Base-by-base conservation (phyloP, 2,797 vertebrate species). In the Clarias fuscus region DNA sequence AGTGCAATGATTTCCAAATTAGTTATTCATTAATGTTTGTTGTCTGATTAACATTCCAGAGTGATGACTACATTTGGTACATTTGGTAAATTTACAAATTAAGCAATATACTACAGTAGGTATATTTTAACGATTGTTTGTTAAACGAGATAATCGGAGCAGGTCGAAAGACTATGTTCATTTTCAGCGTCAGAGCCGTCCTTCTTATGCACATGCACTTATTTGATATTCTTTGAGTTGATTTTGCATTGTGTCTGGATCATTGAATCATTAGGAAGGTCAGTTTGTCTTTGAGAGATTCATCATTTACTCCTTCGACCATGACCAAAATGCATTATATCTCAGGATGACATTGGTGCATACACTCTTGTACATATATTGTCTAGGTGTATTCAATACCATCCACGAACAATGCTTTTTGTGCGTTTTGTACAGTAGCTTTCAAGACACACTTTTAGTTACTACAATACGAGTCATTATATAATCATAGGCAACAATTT, bases 1-100 rank as follows among this genome's bases (percentile, higher is more conserved):
- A 27, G 91, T 93, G 91, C 92, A 92, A 93, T 92, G 87, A 85
- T 91, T 92, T 89, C 83, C 88, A 90, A 86, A 88, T 83, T 83
- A 85, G 78, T 91, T 85, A 90, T 91, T 91, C 91, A 91, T 79
- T 89, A 90, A 87, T 88, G 75, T 70, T 20, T 6, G 85, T 77
- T 17, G 11, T 62, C 71, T 33, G 14, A 67, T 83, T 30, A 11
- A 40, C 62, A 62, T 75, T 64, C 58, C 8, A 65, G 59, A 67
- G n/a, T 59, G 53, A 40, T 62, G 61, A 77, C 61, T 62, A 37
- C 37, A 33, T 33, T 33, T 33, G 33, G 33, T 37, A 71, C 53
- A 84, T 53, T 33, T 33, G 33, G 33, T 37, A 71, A 37, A 84
- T 53, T 33, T 77, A 11, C 75, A 75, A 64, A 81, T 48, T 33